phyloP scores from a whole-genome alignment of 2,113 vertebrate species.

The Rafetus swinhoei region DNA sequence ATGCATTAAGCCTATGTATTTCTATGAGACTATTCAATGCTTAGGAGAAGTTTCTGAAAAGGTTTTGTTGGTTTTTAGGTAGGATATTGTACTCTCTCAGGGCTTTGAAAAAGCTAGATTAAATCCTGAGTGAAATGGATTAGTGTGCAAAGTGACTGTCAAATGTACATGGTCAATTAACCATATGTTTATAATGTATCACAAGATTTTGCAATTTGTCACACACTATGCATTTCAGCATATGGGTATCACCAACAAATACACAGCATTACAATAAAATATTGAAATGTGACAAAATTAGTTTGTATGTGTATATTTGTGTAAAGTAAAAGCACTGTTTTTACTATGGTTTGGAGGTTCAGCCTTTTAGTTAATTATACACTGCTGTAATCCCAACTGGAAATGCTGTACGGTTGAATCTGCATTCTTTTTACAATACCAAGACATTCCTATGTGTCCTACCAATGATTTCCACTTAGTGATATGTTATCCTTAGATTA shows the following conservation, averaged over 20 bases:
- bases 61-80: neutral
- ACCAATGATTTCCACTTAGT: conserved; percentile 51
- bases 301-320: neutral
- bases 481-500: conserved; percentile 59
- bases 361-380: neutral
- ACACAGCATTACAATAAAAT: neutral
- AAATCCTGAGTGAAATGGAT: neutral
- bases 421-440: neutral
- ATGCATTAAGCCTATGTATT: neutral
- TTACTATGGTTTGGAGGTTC: neutral
- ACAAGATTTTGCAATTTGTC: neutral
- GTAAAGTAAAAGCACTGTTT: neutral
- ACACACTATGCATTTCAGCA: neutral
- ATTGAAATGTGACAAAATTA: neutral
- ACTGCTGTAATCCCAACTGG: neutral
- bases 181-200: neutral
- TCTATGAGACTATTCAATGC: neutral
- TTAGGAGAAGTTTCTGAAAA: neutral
- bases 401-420: neutral
- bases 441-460: conserved; percentile 10
- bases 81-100: fast-evolving
- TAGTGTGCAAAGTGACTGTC: neutral
- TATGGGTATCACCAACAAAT: neutral
- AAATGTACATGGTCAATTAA: neutral
- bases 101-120: neutral